Conservation (phyloP, 2,888 invertebrate genomes). For the Cheilosia scutellata region DNA sequence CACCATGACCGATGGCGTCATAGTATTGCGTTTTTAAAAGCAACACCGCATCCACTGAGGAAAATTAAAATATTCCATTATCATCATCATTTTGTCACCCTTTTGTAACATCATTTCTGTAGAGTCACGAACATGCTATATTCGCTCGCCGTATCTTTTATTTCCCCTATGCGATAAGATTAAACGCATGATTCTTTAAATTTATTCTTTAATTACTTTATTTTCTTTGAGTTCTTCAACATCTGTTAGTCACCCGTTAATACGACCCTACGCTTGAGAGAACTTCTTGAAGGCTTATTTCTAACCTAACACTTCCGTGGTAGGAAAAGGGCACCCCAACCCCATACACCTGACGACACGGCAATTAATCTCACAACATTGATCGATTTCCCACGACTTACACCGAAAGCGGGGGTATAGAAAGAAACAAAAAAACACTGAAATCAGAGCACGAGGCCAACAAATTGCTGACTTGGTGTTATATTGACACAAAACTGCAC, state of each 20-base stretch:
- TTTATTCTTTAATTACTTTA: conserved; percentile 4
- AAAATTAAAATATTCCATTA: not conserved
- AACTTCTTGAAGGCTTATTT: not conserved
- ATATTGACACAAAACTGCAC: conserved; percentile 60
- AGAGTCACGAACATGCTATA: conserved; percentile 41
- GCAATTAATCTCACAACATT: conserved; percentile 1
- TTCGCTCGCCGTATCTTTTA: conserved; percentile 22
- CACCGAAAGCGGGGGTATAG: not conserved
- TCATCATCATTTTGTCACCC: conserved; percentile 2
- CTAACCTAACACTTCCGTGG: conserved; percentile 10
- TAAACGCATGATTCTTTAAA: conserved; percentile 28
- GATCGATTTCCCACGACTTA: conserved; percentile 27
- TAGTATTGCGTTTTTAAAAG: too few relatives aligned
- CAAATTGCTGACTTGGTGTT: conserved; percentile 25
- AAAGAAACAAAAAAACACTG: not conserved
- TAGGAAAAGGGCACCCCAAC: not conserved
- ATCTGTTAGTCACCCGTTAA: conserved; percentile 9
- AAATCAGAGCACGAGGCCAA: conserved; percentile 43
- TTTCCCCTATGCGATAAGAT: conserved; percentile 23
- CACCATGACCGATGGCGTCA: too few relatives aligned
- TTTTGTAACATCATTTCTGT: not conserved
- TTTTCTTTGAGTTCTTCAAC: not conserved
- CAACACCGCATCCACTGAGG: too few relatives aligned
- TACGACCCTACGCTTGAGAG: not conserved
- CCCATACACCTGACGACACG: not conserved